Evolutionary conservation across 2,113 vertebrate species (phyloP).

Genomic region (Chaetura pelagica): DNA sequence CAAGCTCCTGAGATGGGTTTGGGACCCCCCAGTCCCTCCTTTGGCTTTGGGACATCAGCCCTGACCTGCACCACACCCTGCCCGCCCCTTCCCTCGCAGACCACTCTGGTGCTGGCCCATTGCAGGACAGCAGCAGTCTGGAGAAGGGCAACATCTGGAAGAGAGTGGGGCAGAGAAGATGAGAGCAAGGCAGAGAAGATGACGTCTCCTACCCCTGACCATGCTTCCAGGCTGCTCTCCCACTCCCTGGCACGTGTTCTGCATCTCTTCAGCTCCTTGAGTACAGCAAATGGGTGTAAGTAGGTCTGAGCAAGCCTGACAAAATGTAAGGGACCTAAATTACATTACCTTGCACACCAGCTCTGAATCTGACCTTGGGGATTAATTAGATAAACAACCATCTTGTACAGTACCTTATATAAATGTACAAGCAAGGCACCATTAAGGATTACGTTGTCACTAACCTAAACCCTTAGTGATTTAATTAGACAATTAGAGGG

Average conservation of each 20-base stretch:
- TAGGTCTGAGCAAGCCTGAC: slow-evolving; percentile 10
- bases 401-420: slow-evolving; percentile 25
- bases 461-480: slow-evolving; percentile 67
- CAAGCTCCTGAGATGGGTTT: fast-evolving
- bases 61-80: fast-evolving
- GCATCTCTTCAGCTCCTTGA: fast-evolving
- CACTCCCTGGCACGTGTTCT: fast-evolving
- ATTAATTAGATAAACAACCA: slow-evolving; percentile 69
- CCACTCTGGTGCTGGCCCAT: fast-evolving
- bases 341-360: slow-evolving; percentile 42
- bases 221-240: not conserved
- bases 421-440: slow-evolving; percentile 62
- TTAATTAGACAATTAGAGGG: slow-evolving; percentile 73
- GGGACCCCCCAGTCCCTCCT: not conserved
- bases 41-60: not conserved
- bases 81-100: not conserved
- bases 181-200: fast-evolving
- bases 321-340: slow-evolving; percentile 23
- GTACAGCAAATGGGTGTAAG: not conserved
- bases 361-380: slow-evolving; percentile 49
- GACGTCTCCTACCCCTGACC: fast-evolving
- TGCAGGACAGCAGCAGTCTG: not conserved
- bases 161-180: fast-evolving
- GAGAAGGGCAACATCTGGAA: fast-evolving
- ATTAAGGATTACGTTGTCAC: slow-evolving; percentile 63